Conservation (phyloP, 2,888 invertebrate genomes). For the Athalia rosae region DNA sequence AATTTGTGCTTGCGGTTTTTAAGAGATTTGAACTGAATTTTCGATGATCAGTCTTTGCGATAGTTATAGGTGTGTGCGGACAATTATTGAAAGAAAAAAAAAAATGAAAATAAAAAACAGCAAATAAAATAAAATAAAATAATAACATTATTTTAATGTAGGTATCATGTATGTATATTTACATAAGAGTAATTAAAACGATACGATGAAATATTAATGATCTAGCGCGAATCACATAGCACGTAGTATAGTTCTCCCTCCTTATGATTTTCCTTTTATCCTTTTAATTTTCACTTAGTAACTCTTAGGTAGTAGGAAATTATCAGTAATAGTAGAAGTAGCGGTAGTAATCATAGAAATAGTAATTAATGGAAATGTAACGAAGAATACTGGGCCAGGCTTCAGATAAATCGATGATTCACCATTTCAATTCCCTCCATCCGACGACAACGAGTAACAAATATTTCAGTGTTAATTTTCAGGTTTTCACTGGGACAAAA, state of each 20-base stretch:
- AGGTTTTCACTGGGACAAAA: too few species aligned
- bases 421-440: slow-evolving; percentile 1
- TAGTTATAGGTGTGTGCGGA: background rate
- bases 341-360: too few species aligned
- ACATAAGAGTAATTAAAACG: slow-evolving; percentile 6
- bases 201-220: background rate
- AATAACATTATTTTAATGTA: background rate
- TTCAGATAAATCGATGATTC: slow-evolving; percentile 15
- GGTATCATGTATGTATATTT: background rate
- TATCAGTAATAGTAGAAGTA: too few species aligned
- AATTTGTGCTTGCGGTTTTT: background rate
- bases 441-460: too few species aligned
- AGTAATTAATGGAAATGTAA: slow-evolving; percentile 46
- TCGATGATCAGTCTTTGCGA: slow-evolving; percentile 14
- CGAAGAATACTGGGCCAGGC: slow-evolving; percentile 47
- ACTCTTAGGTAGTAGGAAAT: too few species aligned
- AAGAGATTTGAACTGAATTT: slow-evolving; percentile 11
- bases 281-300: too few species aligned
- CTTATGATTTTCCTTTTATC: too few species aligned
- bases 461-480: too few species aligned
- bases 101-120: background rate
- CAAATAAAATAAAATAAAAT: background rate
- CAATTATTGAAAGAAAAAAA: background rate
- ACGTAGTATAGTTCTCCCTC: too few species aligned
- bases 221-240: background rate